Evolutionary conservation across 2,797 vertebrate genomes (phyloP).

Genomic region (Artibeus jamaicensis): DNA sequence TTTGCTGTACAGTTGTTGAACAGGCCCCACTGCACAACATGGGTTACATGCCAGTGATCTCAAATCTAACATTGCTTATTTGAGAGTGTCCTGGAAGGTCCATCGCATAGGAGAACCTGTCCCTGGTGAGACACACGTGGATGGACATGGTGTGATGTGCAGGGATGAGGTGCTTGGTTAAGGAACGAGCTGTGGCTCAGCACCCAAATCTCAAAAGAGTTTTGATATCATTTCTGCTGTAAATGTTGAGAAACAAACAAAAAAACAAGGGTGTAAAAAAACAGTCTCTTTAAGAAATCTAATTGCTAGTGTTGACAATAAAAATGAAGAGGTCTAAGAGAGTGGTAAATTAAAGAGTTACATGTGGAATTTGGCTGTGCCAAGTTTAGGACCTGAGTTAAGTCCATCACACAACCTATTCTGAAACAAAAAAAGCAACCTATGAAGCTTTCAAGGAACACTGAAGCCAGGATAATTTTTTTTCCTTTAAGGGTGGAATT

Average conservation of each 20-base stretch:
- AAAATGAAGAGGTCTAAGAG: background rate
- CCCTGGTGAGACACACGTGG: background rate
- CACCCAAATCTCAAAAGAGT: background rate
- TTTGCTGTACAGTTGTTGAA: background rate
- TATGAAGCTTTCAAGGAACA: background rate
- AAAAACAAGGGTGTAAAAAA: background rate
- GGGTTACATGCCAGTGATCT: background rate
- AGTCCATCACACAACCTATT: background rate
- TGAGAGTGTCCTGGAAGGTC: background rate
- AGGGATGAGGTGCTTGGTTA: background rate
- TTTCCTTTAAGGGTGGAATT: background rate
- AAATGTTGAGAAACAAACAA: background rate
- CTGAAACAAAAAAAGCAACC: background rate
- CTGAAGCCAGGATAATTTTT: background rate
- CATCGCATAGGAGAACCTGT: background rate
- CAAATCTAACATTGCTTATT: background rate
- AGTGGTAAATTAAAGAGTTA: background rate
- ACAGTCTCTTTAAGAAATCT: background rate
- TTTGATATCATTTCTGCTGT: background rate
- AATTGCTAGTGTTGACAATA: background rate
- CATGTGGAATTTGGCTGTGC: background rate
- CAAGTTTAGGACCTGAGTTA: background rate
- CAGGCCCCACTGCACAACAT: no score
- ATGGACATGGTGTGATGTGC: rapidly evolving
- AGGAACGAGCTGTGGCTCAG: background rate